These are phyloP conservation scores for Dicentrarchus labrax DNA, from an alignment of 2,113 vertebrate species.

Conservation along the genomic window DNA sequence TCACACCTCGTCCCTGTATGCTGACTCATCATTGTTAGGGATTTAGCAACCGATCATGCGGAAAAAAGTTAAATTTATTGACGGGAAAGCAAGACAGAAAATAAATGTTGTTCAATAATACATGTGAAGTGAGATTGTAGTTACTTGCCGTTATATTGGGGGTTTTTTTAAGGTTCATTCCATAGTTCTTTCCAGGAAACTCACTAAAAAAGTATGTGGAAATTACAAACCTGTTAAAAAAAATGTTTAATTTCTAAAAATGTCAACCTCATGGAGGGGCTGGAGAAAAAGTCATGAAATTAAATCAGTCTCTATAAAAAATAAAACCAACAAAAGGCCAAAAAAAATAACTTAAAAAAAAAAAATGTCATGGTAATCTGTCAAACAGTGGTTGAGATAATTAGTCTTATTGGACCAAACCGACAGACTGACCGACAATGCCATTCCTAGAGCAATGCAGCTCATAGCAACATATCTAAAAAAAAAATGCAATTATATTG, in stretches of 20 bases:
- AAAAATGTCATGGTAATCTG: background rate
- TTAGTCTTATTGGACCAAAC: background rate
- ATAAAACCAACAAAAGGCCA: too few species aligned
- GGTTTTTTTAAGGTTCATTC: background rate
- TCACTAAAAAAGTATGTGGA: background rate
- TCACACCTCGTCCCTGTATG: too few species aligned
- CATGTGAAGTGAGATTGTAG: too few species aligned
- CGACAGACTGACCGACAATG: background rate
- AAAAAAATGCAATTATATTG: background rate
- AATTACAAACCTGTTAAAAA: background rate
- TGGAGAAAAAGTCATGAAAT: background rate
- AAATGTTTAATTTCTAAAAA: background rate
- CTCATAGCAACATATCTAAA: background rate
- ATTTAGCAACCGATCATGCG: background rate
- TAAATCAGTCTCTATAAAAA: too few species aligned
- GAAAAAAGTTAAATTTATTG: background rate
- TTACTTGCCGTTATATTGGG: background rate
- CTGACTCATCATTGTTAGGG: too few species aligned
- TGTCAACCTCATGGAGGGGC: background rate
- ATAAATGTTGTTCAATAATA: background rate
- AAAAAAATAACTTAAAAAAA: too few species aligned
- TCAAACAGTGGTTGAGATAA: background rate
- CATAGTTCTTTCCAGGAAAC: background rate
- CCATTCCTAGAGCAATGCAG: background rate
- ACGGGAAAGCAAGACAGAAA: background rate